Percentiles rank a stretch among this genome's conserved stretches.
Evolutionary conservation across 2,888 invertebrate genomes (phyloP).

Genomic region (Aphodius granarius): DNA sequence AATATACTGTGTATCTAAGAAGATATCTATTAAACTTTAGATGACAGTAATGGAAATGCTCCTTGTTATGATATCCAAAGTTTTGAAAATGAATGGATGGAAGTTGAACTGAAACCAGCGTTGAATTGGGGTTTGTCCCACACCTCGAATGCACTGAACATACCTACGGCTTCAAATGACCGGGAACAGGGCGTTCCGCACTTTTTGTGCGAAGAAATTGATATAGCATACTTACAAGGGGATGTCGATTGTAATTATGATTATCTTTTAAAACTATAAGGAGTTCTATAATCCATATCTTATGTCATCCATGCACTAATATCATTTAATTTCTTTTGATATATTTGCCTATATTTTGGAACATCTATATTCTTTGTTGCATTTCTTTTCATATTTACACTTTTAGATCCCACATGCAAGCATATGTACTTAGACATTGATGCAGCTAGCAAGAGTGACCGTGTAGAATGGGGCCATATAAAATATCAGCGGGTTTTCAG

Average conservation of each 20-base stretch:
- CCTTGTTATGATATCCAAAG: constrained; percentile 76
- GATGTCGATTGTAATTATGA: constrained; percentile 54
- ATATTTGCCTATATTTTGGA: constrained; percentile 10
- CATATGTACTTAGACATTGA: constrained; percentile 88
- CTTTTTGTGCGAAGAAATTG: constrained; percentile 63
- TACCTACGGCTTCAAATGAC: constrained; percentile 43
- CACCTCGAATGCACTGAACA: constrained; percentile 35
- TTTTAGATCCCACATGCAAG: constrained; percentile 64
- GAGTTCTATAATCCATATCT: too few species aligned
- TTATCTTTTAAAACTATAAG: too few species aligned
- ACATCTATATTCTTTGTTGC: constrained; percentile 21
- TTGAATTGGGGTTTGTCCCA: constrained; percentile 51
- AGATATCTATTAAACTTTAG: constrained; percentile 42
- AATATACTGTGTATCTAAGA: neutral
- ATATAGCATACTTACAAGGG: constrained; percentile 59
- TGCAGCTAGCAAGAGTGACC: constrained; percentile 79
- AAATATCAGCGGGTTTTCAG: constrained; percentile 88
- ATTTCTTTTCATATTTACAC: neutral
- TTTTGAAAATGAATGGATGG: constrained; percentile 92
- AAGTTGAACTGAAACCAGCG: constrained; percentile 75
- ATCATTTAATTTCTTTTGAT: neutral
- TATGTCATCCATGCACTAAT: too few species aligned
- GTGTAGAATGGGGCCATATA: constrained; percentile 95
- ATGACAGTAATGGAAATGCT: constrained; percentile 61
- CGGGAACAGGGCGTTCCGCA: constrained; percentile 59